phyloP scores from a whole-genome alignment of 23 tunicate genomes.

The Ciona savignyi region DNA sequence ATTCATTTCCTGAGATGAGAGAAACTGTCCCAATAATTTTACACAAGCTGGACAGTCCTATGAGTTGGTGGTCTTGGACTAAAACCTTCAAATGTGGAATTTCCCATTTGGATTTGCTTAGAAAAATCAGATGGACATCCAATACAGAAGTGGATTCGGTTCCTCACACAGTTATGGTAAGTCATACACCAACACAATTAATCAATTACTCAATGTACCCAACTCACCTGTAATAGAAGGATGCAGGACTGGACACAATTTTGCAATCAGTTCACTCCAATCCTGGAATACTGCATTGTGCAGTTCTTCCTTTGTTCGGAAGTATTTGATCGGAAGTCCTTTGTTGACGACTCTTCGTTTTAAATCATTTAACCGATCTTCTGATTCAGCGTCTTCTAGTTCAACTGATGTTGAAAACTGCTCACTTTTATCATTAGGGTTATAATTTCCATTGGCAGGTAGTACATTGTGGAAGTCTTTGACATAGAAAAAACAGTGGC shows the following conservation, averaged over 20 bases:
- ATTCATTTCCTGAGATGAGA: no score
- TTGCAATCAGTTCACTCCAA: slow-evolving; percentile 44
- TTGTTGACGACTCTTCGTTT: slow-evolving; percentile 48
- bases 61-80: no score
- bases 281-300: slow-evolving; percentile 30
- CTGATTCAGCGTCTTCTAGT: slow-evolving; percentile 63
- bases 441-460: neutral
- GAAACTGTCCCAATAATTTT: no score
- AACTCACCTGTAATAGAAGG: neutral
- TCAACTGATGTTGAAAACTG: slow-evolving; percentile 11
- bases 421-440: neutral
- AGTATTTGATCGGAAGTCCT: slow-evolving; percentile 67
- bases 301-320: slow-evolving; percentile 39
- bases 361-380: slow-evolving; percentile 31
- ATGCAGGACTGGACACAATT: slow-evolving; percentile 11
- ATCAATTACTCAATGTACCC: no score
- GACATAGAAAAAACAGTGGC: slow-evolving; percentile 63
- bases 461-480: slow-evolving; percentile 28
- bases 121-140: no score
- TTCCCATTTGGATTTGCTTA: no score
- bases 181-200: no score
- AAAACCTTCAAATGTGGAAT: no score
- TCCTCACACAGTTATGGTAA: no score
- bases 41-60: no score
- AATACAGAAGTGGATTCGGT: no score